Base-by-base conservation (phyloP, 2,888 invertebrate genomes). In the Anarsia innoxiella region DNA sequence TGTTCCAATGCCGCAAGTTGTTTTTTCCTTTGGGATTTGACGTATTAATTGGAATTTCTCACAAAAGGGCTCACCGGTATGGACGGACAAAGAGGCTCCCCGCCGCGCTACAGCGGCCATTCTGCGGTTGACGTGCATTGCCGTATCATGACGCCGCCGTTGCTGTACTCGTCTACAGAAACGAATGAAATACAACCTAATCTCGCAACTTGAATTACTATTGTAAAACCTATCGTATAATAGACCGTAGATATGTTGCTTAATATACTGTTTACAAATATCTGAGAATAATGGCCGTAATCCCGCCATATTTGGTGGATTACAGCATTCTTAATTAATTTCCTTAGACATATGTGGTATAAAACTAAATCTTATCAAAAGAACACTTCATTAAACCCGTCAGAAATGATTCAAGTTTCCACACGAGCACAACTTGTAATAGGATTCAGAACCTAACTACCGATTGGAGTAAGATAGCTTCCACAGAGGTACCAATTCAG, bases 41-140 rank as follows among this genome's bases (percentile, higher is more conserved):
- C 60, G 53, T 66, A 64, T 68, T 70, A 71, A 75, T 74, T 71
- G 72, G 61, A 71, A 68, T 68, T 61, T 56, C 60, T 60, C 56
- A 69, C 68, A 73, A 71, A 71, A 64, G 66, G 56, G 49, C 40
- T 54, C 46, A 43, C 41, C 8, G n/a, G n/a, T n/a, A n/a, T n/a
- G n/a, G n/a, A 45, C 45, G 54, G 59, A 67, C 67, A 70, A 71
- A 68, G 59, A 39, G 40, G 37, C 41, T 19, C 19, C 44, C 40
- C 35, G 39, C 16, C 5, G 36, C 26, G 31, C 5, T 9, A 10
- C 11, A 19, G 16, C 14, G 23, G 38, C 36, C 36, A 27, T 33
- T 26, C 39, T 48, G 47, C 40, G 16, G 19, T 32, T 40, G 46
- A 48, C 38, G 10, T 11, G 32, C 14, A 16, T 10, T 33, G 23